Conservation (phyloP, 1,140 invertebrate genomes). For the Drosophila nigromelanica region DNA sequence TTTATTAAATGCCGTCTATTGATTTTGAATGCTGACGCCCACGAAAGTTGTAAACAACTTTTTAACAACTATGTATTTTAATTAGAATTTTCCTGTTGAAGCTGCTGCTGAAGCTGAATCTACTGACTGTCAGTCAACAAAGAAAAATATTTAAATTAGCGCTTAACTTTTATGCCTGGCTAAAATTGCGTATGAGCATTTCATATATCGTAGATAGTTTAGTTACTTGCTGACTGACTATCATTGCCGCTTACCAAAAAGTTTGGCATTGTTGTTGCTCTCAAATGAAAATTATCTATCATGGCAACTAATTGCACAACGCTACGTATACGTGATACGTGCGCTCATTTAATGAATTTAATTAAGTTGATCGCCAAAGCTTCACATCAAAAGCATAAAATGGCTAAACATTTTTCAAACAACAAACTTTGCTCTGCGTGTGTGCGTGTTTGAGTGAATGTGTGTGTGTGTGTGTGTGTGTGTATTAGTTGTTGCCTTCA, state of each 20-base stretch:
- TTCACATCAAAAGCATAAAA: conserved; percentile 51
- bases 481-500: conserved; percentile 32
- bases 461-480: conserved; percentile 10
- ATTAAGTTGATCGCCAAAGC: conserved; percentile 75
- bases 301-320: conserved; percentile 62
- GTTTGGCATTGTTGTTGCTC: conserved; percentile 28
- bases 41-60: conserved; percentile 65
- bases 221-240: conserved; percentile 11
- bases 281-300: conserved; percentile 42
- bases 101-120: conserved; percentile 11
- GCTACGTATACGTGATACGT: conserved; percentile 60
- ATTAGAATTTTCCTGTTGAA: conserved; percentile 60
- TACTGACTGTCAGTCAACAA: conserved; percentile 42
- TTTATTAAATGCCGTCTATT: conserved; percentile 77
- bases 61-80: conserved; percentile 66
- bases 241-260: conserved; percentile 20
- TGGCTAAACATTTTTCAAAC: conserved; percentile 60
- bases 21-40: conserved; percentile 61
- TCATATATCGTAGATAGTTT: conserved; percentile 30
- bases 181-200: conserved; percentile 51
- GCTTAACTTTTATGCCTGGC: conserved; percentile 45
- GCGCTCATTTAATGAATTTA: conserved; percentile 67
- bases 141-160: conserved; percentile 74
- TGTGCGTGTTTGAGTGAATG: neutral
- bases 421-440: conserved; percentile 45